A percentile compares a stretch with the other conserved stretches of the same genome.
These are phyloP conservation scores for Kryptolebias ocellatus DNA, from an alignment of 2,797 vertebrate species.

Conservation along the genomic window DNA sequence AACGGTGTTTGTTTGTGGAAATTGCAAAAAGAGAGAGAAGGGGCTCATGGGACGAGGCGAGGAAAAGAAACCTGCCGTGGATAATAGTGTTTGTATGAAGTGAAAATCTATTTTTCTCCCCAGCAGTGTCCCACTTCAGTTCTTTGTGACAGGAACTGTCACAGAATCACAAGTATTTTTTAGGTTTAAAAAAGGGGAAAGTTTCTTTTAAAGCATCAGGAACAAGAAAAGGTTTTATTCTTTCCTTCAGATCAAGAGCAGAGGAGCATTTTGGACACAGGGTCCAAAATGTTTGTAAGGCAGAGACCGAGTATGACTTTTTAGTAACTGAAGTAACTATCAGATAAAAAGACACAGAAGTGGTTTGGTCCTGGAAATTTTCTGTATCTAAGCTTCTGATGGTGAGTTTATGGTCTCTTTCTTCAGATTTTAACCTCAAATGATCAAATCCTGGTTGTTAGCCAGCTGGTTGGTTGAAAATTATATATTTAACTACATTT, in stretches of 20 bases:
- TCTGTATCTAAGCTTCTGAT: too few species aligned
- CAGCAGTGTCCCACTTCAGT: conserved; percentile 57
- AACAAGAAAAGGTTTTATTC: conserved; percentile 3
- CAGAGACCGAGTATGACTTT: conserved; percentile 2
- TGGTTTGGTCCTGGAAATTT: background rate
- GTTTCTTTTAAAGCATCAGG: background rate
- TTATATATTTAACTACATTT: too few species aligned
- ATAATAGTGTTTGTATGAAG: conserved; percentile 75
- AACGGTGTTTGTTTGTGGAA: conserved; percentile 83
- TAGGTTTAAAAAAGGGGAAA: conserved; percentile 10
- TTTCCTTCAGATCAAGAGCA: conserved; percentile 13
- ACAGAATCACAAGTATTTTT: conserved; percentile 25
- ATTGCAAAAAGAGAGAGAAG: conserved; percentile 69
- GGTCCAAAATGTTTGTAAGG: background rate
- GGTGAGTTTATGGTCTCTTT: too few species aligned
- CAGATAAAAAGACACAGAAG: background rate
- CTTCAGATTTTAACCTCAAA: too few species aligned
- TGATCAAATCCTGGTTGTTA: too few species aligned
- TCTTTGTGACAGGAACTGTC: conserved; percentile 60
- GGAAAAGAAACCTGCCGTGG: conserved; percentile 71
- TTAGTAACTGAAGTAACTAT: background rate
- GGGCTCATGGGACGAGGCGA: conserved; percentile 47
- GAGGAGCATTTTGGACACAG: background rate
- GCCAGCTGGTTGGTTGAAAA: too few species aligned
- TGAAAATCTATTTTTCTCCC: conserved; percentile 74